Conservation (phyloP, 1,140 invertebrate genomes). For the Berghia stephanieae region DNA sequence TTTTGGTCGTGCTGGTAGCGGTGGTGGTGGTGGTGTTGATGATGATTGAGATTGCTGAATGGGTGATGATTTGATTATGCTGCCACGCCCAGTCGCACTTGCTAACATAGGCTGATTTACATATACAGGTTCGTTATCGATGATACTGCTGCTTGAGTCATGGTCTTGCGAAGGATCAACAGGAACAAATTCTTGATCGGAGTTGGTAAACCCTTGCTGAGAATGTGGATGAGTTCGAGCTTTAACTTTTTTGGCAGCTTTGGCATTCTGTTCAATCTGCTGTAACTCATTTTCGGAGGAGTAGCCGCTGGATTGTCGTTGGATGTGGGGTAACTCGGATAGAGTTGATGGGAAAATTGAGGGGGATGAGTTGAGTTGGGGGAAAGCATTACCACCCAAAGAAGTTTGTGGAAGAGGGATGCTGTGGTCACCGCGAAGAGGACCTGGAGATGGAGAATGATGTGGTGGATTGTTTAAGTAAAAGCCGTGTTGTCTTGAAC, state of each 20-base stretch:
- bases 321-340: no score
- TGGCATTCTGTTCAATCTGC: slow-evolving; percentile 24
- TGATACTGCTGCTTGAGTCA: neutral
- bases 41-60: no score
- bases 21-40: no score
- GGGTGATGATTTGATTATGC: no score
- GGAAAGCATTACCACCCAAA: no score
- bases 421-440: slow-evolving; percentile 4
- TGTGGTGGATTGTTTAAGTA: no score
- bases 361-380: no score
- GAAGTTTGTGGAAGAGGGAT: neutral
- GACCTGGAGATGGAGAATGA: neutral
- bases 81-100: no score
- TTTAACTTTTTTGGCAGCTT: neutral
- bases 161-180: neutral
- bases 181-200: neutral
- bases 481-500: no score
- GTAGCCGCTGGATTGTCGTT: slow-evolving; percentile 25
- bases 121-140: neutral
- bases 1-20: no score
- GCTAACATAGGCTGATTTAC: slow-evolving; percentile 1
- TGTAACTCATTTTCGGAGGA: slow-evolving; percentile 28
- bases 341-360: no score
- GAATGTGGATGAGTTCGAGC: neutral
- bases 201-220: neutral